Percentiles rank a stretch among this genome's conserved stretches.
Evolutionary conservation across 1,140 invertebrate species (phyloP).

Genomic region (Epicauta chinensis): DNA sequence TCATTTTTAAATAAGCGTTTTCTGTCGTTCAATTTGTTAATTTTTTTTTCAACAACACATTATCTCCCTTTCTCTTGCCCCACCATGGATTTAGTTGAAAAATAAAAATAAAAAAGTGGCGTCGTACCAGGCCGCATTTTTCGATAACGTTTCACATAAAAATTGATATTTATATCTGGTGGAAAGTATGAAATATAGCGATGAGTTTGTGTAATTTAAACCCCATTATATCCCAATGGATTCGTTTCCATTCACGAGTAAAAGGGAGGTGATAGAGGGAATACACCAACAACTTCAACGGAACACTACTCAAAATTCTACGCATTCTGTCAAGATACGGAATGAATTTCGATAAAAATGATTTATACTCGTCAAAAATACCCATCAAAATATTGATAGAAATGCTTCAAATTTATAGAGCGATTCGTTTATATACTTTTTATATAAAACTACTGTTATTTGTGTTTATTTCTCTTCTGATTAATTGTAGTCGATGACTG

Average conservation of each 20-base stretch:
- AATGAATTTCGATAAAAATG: conserved; percentile 18
- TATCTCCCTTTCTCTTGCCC: too few species aligned
- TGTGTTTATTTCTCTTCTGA: too few species aligned
- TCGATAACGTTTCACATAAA: conserved; percentile 22
- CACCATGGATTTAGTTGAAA: too few species aligned
- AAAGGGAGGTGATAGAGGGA: conserved; percentile 14
- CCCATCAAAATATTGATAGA: conserved; percentile 14
- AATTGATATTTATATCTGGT: conserved; percentile 22
- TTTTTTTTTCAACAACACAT: too few species aligned
- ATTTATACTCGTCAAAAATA: conserved; percentile 17
- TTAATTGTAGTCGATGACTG: too few species aligned
- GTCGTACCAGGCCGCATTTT: conserved; percentile 3
- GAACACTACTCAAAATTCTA: conserved; percentile 16
- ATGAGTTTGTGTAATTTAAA: conserved; percentile 21
- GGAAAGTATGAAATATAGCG: conserved; percentile 23
- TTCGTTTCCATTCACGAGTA: conserved; percentile 13
- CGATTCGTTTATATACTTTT: too few species aligned
- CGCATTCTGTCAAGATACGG: conserved; percentile 15
- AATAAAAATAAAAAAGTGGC: conserved; percentile 7
- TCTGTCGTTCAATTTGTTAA: too few species aligned
- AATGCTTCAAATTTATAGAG: not conserved
- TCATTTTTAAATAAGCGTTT: not conserved
- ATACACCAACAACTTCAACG: conserved; percentile 12
- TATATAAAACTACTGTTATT: too few species aligned
- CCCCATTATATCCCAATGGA: conserved; percentile 18